A percentile compares a stretch with the other conserved stretches of the same genome.
Evolutionary conservation across 2,888 invertebrate genomes (phyloP).

Genomic region (Eustalomyia histrio): DNA sequence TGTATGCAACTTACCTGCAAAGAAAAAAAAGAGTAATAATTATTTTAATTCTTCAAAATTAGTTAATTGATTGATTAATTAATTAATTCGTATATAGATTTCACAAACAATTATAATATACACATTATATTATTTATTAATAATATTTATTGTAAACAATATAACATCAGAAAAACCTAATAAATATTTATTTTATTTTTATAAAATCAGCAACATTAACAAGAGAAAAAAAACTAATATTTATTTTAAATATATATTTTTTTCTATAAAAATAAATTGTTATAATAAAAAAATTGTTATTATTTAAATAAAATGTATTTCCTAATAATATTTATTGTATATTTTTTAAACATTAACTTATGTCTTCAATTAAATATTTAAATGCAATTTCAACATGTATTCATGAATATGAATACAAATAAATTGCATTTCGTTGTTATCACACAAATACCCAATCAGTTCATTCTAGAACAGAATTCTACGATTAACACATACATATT

Average conservation of each 20-base stretch:
- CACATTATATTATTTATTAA: too few species aligned
- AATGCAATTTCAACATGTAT: slow-evolving; percentile 11
- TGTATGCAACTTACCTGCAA: slow-evolving; percentile 21
- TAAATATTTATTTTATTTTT: slow-evolving; percentile 6
- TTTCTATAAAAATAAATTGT: too few species aligned
- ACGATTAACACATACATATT: neutral
- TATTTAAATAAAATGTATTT: neutral
- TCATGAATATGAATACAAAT: neutral
- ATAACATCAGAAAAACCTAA: neutral
- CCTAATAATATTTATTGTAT: neutral
- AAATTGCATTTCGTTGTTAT: neutral
- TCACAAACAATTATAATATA: too few species aligned
- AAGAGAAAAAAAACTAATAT: neutral
- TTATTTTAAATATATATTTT: neutral
- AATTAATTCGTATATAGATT: too few species aligned
- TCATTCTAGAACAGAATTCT: neutral
- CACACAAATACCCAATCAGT: neutral
- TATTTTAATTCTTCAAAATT: slow-evolving; percentile 7
- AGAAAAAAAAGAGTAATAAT: slow-evolving; percentile 3
- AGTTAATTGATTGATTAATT: too few species aligned
- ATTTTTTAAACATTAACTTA: neutral
- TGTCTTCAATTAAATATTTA: slow-evolving; percentile 43
- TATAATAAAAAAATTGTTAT: neutral
- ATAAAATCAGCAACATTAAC: too few species aligned
- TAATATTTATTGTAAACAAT: neutral